Base-by-base conservation (phyloP, 2,888 invertebrate species). In the Plemyria rubiginata region DNA sequence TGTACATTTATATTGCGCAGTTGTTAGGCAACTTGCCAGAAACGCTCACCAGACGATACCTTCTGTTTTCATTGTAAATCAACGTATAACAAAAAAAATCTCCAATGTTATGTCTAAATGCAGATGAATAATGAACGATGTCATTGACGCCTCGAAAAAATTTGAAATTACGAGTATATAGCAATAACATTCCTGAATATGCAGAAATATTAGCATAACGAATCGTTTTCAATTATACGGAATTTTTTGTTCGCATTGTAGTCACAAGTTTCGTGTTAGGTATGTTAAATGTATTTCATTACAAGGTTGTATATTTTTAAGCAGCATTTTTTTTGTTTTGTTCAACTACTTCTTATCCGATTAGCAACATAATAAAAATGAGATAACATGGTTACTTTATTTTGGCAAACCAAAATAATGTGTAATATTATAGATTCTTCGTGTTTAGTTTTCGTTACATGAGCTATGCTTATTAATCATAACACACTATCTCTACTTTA, bases 1-100 rank as follows among this genome's bases (percentile, higher is more conserved):
- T 28, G 41, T 57, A 38, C 46, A 70, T 60, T 55, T 65, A 67
- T 65, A 70, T 68, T 62, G 65, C 65, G 58, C 60, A 59, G 59
- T 62, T 66, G 51, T 70, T 68, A 75, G 84, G 84, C 81, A 70
- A 13, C 48, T 53, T 76, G 80, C 82, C 84, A 84, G 74, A 60
- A 77, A 76, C 71, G 71, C 70, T 74, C 70, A 70, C 76, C 77
- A 80, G 77, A 76, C 75, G 68, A 74, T 75, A 63, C 62, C 68
- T 69, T 70, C 67, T 71, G 67, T 76, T 76, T 70, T 71, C 65
- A 72, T 75, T 74, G 58, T 75, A 76, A 78, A 79, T 75, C 70
- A 70, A 67, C 65, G 58, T 62, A 58, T 50, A 67, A 65, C 55
- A 67, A 67, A 71, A 72, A 67, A 54, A 65, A 56, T 63, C 61